Percentiles rank a stretch among this genome's conserved stretches.
Evolutionary conservation across 2,797 vertebrate genomes (phyloP).

Genomic region (Cossypha niveicapilla): DNA sequence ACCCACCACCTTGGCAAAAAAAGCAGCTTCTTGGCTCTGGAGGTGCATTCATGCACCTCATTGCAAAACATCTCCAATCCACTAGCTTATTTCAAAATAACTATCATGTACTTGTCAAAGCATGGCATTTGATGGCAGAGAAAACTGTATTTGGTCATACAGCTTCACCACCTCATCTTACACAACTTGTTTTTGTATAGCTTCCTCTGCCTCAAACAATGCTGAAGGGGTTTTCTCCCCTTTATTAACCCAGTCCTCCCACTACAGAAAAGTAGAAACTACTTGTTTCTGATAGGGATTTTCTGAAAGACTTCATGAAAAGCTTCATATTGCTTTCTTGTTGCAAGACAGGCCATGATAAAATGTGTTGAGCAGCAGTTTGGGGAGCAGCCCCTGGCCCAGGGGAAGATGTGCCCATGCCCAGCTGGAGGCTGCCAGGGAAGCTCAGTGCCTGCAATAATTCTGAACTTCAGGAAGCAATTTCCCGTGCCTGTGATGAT

Average conservation of each 20-base stretch:
- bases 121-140: background rate
- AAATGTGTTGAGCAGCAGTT: accelerated
- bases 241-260: background rate
- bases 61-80: background rate
- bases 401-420: accelerated
- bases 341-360: accelerated
- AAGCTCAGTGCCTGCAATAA: background rate
- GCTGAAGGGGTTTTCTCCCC: accelerated
- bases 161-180: background rate
- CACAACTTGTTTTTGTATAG: background rate
- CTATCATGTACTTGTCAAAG: background rate
- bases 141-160: background rate
- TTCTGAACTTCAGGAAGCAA: background rate
- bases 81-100: background rate
- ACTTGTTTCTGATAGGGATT: background rate
- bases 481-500: accelerated
- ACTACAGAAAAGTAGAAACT: background rate
- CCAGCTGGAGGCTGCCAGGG: background rate
- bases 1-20: background rate
- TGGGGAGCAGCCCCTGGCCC: background rate
- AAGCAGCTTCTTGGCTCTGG: background rate
- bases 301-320: background rate
- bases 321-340: background rate
- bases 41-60: background rate
- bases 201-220: background rate